A percentile compares a stretch with the other conserved stretches of the same genome.
These are phyloP conservation scores for Pseudachorutes palmiensis DNA, from an alignment of 1,140 invertebrate species.

Conservation along the genomic window DNA sequence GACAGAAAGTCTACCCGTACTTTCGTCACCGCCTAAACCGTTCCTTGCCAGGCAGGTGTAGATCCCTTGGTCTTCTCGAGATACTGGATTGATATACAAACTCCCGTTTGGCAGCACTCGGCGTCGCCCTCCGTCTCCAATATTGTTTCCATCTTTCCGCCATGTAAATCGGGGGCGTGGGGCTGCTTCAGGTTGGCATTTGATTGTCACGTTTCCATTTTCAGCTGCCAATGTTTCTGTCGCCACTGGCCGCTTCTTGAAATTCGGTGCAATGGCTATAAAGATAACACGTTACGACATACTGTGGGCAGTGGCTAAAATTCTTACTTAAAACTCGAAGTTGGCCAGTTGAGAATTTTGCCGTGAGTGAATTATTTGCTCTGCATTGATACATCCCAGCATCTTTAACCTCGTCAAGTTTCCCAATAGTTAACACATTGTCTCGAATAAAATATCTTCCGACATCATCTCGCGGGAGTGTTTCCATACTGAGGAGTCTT, in stretches of 20 bases:
- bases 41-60: constrained; percentile 84
- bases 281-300: too few species aligned
- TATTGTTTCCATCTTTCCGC: constrained; percentile 78
- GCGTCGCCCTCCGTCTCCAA: constrained; percentile 65
- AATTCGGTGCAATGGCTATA: constrained; percentile 73
- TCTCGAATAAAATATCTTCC: constrained; percentile 72
- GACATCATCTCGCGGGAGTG: constrained; percentile 57
- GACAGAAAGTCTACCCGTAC: constrained; percentile 71
- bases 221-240: constrained; percentile 81
- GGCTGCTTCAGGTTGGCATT: constrained; percentile 88
- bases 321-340: constrained; percentile 66
- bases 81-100: constrained; percentile 76
- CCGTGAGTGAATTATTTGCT: constrained; percentile 79
- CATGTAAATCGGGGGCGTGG: constrained; percentile 80
- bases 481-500: constrained; percentile 55
- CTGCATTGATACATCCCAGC: constrained; percentile 94
- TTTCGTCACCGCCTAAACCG: constrained; percentile 68
- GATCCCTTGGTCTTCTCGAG: constrained; percentile 74
- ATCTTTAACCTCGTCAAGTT: constrained; percentile 67
- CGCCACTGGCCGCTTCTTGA: constrained; percentile 80
- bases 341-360: constrained; percentile 78
- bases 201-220: constrained; percentile 81
- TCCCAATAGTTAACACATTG: constrained; percentile 75
- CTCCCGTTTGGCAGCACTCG: constrained; percentile 73
- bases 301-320: not conserved